Evolutionary conservation across 2,113 vertebrate species (phyloP), one percentile per base, ranked within the genome.

Genomic region (Noctilio leporinus): DNA sequence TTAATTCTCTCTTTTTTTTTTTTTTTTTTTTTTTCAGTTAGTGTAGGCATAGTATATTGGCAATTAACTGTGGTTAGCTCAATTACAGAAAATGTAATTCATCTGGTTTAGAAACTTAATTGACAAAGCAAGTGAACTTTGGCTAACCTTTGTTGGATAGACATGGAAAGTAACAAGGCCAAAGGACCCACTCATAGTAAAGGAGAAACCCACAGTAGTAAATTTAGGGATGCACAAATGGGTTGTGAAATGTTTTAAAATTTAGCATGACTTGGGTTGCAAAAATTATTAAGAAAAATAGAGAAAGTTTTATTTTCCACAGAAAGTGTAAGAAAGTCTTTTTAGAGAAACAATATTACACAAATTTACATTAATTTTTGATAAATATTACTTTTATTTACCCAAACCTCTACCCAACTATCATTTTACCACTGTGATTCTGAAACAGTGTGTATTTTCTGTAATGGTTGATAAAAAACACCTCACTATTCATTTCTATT

Each of bases 81-180:
- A 95, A 94, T 97, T 97, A 97, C 87, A 84, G 59, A 96, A 97
- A 96, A 94, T 91, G 94, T 93, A 96, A 95, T 93, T 97, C 90
- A 96, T 95, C 43, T 96, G 93, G 47, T 91, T 96, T 85, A 96
- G 86, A 95, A 96, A 94, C 70, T 72, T 89, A 89, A 95, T 87
- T 96, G 93, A 96, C 83, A 96, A 91, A 38, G 87, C 67, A 38
- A 76, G 38, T 96, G 96, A 97, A 95, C 93, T 94, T 93, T 93
- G 91, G 49, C 93, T 94, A 73, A 97, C 89, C 96, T 96, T 73
- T 11, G 33, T 40, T n/a, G 65, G n/a, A 28, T 4, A 86, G 86
- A 93, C 73, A 72, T 35, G 64, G 35, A 67, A 94, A 83, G 53
- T 1, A 51, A 57, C 7, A 38, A 67, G 26, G 14, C 33, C 78